phyloP scores from a whole-genome alignment of 2,888 invertebrate species.

The Anticlea derivata region DNA sequence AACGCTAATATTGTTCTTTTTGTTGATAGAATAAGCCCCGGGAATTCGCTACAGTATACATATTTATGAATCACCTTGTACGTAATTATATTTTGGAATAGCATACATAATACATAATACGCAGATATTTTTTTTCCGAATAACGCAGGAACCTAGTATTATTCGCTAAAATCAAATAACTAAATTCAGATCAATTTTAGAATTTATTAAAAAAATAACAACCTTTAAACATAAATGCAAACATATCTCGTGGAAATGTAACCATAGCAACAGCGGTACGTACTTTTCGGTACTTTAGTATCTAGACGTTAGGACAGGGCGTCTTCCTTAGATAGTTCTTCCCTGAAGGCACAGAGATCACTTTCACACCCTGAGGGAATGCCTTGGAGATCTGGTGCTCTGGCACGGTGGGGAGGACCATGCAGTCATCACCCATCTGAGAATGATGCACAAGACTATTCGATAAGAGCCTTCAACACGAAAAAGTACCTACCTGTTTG shows the following conservation, averaged over 20 bases:
- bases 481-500: too few relatives aligned
- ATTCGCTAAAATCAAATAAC: too few relatives aligned
- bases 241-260: slow-evolving; percentile 8
- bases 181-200: too few relatives aligned
- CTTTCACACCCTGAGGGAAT: slow-evolving; percentile 89
- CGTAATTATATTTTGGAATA: too few relatives aligned
- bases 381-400: slow-evolving; percentile 86
- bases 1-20: too few relatives aligned
- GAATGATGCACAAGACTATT: not conserved
- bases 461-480: too few relatives aligned
- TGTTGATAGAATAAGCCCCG: too few relatives aligned
- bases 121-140: too few relatives aligned
- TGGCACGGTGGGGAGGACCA: slow-evolving; percentile 93
- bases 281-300: slow-evolving; percentile 3
- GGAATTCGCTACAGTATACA: too few relatives aligned
- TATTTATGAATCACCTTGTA: too few relatives aligned
- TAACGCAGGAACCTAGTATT: too few relatives aligned
- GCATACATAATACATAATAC: too few relatives aligned
- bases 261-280: not conserved
- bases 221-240: slow-evolving; percentile 17
- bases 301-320: slow-evolving; percentile 78
- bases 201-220: slow-evolving; percentile 28
- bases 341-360: slow-evolving; percentile 91
- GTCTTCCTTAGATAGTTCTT: slow-evolving; percentile 92
- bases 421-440: slow-evolving; percentile 92